Evolutionary conservation across 1,140 invertebrate species (phyloP).

Genomic region (Ephestia elutella): DNA sequence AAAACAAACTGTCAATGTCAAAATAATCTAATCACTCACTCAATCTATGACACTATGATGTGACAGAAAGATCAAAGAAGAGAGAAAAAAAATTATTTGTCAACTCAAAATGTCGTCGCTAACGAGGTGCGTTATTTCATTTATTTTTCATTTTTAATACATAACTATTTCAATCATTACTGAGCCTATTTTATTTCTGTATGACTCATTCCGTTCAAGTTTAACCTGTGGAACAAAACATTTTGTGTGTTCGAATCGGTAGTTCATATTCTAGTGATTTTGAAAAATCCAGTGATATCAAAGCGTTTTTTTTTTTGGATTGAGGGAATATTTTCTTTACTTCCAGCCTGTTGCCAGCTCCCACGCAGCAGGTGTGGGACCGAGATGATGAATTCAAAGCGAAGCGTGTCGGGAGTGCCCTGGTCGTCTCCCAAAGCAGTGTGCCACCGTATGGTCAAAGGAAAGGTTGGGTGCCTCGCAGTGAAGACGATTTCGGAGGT

Average conservation of each 20-base stretch:
- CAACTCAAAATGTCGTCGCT: conserved; percentile 65
- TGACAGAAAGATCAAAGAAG: too few relatives aligned
- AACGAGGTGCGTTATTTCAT: conserved; percentile 53
- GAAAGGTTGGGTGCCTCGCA: conserved; percentile 94
- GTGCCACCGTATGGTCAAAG: conserved; percentile 98
- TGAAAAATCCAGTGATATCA: background rate
- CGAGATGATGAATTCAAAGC: conserved; percentile 88
- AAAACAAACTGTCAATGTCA: too few relatives aligned
- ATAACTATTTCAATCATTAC: conserved; percentile 15
- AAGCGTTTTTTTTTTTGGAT: too few relatives aligned
- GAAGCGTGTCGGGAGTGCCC: conserved; percentile 78
- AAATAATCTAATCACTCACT: too few relatives aligned
- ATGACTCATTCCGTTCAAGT: too few relatives aligned
- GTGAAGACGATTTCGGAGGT: conserved; percentile 86
- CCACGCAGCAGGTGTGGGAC: conserved; percentile 89
- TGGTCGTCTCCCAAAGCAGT: conserved; percentile 87
- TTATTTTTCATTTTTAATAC: conserved; percentile 22
- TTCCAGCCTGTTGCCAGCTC: conserved; percentile 85
- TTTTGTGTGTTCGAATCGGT: background rate
- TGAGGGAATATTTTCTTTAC: background rate
- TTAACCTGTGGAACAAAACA: too few relatives aligned
- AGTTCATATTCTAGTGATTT: background rate
- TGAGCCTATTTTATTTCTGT: conserved; percentile 10
- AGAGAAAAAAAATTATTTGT: too few relatives aligned
- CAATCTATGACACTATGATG: too few relatives aligned